Conservation (phyloP, 2,797 vertebrate genomes). For the Chelonia mydas region DNA sequence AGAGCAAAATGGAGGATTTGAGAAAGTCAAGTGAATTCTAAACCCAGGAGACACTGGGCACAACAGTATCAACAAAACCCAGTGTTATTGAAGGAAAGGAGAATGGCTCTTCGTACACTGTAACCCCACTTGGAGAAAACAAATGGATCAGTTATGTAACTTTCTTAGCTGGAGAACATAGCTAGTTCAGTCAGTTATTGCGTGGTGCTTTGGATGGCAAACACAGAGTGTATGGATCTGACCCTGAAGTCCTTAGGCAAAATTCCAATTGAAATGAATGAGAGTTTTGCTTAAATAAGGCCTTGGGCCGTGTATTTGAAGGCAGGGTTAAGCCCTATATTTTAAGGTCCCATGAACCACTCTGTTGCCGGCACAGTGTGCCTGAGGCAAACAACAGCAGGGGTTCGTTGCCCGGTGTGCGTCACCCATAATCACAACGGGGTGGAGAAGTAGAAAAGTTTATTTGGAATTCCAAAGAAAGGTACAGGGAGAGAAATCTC, state of each 20-base stretch:
- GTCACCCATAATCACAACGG: too few relatives aligned
- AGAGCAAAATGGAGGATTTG: background rate
- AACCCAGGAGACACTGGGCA: background rate
- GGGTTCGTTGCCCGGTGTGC: too few relatives aligned
- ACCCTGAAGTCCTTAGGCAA: background rate
- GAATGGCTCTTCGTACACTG: fast-evolving
- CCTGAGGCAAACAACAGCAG: too few relatives aligned
- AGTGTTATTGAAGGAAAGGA: background rate
- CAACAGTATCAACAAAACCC: background rate
- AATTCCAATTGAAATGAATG: background rate
- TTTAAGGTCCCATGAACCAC: constrained; percentile 24
- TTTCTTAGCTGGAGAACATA: background rate
- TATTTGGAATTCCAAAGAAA: too few relatives aligned
- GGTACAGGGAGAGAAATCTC: too few relatives aligned
- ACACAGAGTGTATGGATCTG: background rate
- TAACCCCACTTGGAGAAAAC: background rate
- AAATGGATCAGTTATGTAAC: background rate
- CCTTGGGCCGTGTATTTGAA: background rate
- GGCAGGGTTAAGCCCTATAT: background rate
- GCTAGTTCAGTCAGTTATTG: background rate
- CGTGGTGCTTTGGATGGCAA: background rate
- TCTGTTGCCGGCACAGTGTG: background rate
- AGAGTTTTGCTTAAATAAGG: background rate
- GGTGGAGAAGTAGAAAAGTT: too few relatives aligned
- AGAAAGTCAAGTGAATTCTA: background rate